Evolutionary conservation across 2,888 invertebrate species (phyloP).

Genomic region (Periphyllus acericola): DNA sequence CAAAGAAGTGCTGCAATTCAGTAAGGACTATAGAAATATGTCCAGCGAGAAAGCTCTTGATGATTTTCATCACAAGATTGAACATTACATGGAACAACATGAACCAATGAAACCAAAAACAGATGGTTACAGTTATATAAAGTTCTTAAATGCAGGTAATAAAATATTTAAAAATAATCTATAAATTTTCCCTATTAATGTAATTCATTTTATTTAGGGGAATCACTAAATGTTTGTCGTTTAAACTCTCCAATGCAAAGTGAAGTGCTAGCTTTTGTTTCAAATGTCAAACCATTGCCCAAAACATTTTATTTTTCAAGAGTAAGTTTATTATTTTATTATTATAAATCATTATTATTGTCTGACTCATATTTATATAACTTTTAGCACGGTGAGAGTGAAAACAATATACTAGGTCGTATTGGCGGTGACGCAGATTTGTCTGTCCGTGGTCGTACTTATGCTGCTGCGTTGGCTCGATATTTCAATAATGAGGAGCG

Average conservation of each 20-base stretch:
- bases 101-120: slow-evolving; percentile 76
- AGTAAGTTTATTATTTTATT: slow-evolving; percentile 71
- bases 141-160: slow-evolving; percentile 71
- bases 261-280: slow-evolving; percentile 86
- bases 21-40: slow-evolving; percentile 87
- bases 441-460: slow-evolving; percentile 82
- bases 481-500: slow-evolving; percentile 76
- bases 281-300: slow-evolving; percentile 83
- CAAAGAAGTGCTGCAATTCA: slow-evolving; percentile 84
- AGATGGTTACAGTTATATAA: slow-evolving; percentile 71
- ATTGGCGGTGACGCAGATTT: slow-evolving; percentile 91
- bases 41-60: slow-evolving; percentile 80
- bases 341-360: background rate
- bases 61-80: slow-evolving; percentile 83
- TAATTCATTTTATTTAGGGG: slow-evolving; percentile 67
- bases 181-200: background rate
- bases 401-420: slow-evolving; percentile 87
- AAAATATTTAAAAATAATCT: background rate
- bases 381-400: slow-evolving; percentile 88
- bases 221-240: slow-evolving; percentile 77
- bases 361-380: slow-evolving; percentile 61
- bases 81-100: slow-evolving; percentile 84
- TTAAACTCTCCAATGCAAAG: slow-evolving; percentile 84
- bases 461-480: slow-evolving; percentile 79
- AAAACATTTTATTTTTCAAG: slow-evolving; percentile 90